Conservation (phyloP, 2,797 vertebrate genomes). For the Meriones psammophilus region DNA sequence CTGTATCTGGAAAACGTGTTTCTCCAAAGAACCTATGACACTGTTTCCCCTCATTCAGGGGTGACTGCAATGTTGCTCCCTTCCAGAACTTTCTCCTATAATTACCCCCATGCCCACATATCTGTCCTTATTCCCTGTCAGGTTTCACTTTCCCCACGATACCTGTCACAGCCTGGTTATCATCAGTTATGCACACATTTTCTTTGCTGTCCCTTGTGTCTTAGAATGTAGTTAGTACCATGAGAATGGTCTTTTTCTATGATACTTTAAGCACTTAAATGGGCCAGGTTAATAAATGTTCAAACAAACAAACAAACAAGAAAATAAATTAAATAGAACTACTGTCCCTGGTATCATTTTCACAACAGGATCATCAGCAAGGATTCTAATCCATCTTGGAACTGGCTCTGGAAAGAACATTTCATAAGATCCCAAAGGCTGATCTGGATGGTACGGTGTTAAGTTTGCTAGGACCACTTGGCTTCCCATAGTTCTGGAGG, state of each 20-base stretch:
- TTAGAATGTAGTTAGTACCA: neutral
- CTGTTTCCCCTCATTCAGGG: neutral
- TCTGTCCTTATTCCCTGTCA: neutral
- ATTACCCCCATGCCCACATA: rapidly evolving
- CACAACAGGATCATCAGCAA: neutral
- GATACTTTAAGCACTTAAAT: neutral
- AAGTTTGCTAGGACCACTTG: neutral
- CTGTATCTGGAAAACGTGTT: neutral
- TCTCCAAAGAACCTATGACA: neutral
- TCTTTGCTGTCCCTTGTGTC: neutral
- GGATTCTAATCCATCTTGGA: neutral
- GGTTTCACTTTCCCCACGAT: neutral
- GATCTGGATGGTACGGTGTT: rapidly evolving
- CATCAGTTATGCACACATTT: too few species aligned
- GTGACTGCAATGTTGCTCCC: neutral
- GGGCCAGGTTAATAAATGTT: neutral
- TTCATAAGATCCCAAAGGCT: neutral
- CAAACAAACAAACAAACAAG: neutral
- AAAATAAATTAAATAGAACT: neutral
- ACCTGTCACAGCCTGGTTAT: neutral
- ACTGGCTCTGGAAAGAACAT: neutral
- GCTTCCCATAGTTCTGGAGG: neutral
- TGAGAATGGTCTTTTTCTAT: neutral
- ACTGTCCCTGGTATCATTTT: neutral
- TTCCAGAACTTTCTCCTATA: neutral